phyloP scores from a whole-genome alignment of 2,797 vertebrate species.

The Sciurus vulgaris region DNA sequence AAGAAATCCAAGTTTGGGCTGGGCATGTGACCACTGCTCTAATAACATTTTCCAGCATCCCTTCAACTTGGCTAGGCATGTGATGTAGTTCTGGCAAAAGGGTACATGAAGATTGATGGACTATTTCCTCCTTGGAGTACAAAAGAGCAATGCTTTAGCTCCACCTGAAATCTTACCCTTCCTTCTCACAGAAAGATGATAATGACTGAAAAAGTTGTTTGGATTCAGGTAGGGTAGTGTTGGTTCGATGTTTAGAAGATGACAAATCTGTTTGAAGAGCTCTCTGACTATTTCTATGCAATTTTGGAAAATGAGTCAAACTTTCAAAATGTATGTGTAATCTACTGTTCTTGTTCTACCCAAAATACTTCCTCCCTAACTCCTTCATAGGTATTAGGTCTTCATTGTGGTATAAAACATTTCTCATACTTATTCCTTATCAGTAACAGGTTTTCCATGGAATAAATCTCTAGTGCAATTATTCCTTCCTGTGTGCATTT shows the following conservation, averaged over 20 bases:
- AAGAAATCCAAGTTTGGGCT: background rate
- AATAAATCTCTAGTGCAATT: background rate
- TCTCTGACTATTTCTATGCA: background rate
- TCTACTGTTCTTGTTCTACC: background rate
- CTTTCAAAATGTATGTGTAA: background rate
- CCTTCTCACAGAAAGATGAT: background rate
- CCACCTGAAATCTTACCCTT: background rate
- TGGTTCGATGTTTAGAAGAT: background rate
- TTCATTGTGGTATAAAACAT: background rate
- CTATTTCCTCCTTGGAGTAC: background rate
- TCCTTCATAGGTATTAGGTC: background rate
- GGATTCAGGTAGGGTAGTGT: fast-evolving
- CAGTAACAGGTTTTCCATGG: background rate
- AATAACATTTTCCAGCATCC: background rate
- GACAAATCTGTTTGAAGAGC: background rate
- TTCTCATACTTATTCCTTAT: background rate
- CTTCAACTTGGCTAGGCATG: background rate
- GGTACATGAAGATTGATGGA: background rate
- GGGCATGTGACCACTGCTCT: background rate
- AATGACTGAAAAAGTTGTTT: background rate
- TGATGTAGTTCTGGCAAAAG: background rate
- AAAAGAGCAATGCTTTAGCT: background rate
- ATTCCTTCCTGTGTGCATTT: background rate
- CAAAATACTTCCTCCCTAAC: background rate
- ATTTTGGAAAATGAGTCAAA: background rate